Conservation (phyloP, 2,888 invertebrate species). For the Acholoe squamosa region DNA sequence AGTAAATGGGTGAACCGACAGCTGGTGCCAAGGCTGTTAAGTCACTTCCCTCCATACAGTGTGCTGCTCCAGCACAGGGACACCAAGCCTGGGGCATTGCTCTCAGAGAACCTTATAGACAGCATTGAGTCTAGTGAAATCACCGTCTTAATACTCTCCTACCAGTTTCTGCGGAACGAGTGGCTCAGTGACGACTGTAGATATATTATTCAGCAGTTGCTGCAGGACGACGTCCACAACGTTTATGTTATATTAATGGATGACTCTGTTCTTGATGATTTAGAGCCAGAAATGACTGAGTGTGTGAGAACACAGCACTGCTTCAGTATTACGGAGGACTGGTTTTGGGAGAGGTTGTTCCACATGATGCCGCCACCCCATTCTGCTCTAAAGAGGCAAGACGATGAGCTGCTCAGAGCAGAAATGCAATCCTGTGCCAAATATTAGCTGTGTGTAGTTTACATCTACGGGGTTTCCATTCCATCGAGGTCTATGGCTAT, state of each 20-base stretch:
- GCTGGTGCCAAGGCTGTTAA: constrained; percentile 35
- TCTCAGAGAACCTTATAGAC: constrained; percentile 58
- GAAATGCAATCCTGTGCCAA: constrained; percentile 56
- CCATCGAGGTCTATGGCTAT: not conserved
- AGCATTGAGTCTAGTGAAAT: constrained; percentile 59
- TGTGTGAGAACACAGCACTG: constrained; percentile 42
- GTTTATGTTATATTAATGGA: constrained; percentile 53
- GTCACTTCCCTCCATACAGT: constrained; percentile 51
- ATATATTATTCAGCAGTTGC: constrained; percentile 22
- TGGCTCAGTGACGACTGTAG: constrained; percentile 49
- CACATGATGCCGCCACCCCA: constrained; percentile 58
- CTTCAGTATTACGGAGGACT: constrained; percentile 41
- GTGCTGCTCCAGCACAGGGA: constrained; percentile 51
- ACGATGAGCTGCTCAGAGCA: constrained; percentile 43
- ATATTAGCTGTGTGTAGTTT: constrained; percentile 1
- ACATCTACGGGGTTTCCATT: not conserved
- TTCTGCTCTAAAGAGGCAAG: not conserved
- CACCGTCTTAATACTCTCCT: constrained; percentile 46
- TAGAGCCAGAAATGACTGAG: constrained; percentile 25
- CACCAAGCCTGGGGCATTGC: constrained; percentile 56
- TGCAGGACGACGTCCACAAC: constrained; percentile 39
- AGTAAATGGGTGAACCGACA: constrained; percentile 56
- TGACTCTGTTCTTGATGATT: not conserved
- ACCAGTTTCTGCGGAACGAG: constrained; percentile 48
- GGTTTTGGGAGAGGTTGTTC: constrained; percentile 61